Evolutionary conservation across 2,888 invertebrate genomes (phyloP), one percentile per base, ranked within the genome.

Genomic region (Plemyria rubiginata): DNA sequence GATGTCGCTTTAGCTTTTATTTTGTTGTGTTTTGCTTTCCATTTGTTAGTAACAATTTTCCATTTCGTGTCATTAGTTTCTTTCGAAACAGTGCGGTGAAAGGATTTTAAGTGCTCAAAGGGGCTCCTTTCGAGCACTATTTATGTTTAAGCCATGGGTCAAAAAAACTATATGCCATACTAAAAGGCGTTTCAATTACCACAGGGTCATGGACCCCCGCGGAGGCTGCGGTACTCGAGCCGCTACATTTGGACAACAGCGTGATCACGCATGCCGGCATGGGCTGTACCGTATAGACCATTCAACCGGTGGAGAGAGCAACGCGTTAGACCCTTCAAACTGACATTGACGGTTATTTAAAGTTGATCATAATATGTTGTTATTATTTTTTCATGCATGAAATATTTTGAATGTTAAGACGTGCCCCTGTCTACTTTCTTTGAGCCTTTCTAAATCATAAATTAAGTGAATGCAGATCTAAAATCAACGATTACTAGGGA

Each of bases 201-300:
- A 11, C 2, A 29, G 49, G 55, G 63, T 59, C 54, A 57, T 38
- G 46, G 52, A 61, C 43, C 61, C 55, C 36, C n/a, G n/a, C 7
- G 29, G 29, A 29, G 29, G 29, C 29, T 45, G 43, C 12, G 48
- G 46, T 38, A 28, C 55, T 54, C 52, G 51, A 53, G 55, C 77
- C 71, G 71, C 68, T 70, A 69, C 60, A 52, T 61, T 56, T 56
- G 65, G 54, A 79, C 80, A 82, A 82, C 74, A 71, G 76, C 72
- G 68, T 76, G 79, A 79, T 79, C 76, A 80, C 69, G 72, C 71
- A 57, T 49, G 49, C 32, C 50, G 28, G 32, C 50, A 60, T 40
- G 45, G 4, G 45, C 16, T 3, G 11, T 13, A 45, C 45, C 45
- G 2, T 45, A 16, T 45, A 16, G 45, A 45, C 9, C 11, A 16